Base-by-base conservation (phyloP, 1,140 invertebrate genomes). In the Drosophila santomea region DNA sequence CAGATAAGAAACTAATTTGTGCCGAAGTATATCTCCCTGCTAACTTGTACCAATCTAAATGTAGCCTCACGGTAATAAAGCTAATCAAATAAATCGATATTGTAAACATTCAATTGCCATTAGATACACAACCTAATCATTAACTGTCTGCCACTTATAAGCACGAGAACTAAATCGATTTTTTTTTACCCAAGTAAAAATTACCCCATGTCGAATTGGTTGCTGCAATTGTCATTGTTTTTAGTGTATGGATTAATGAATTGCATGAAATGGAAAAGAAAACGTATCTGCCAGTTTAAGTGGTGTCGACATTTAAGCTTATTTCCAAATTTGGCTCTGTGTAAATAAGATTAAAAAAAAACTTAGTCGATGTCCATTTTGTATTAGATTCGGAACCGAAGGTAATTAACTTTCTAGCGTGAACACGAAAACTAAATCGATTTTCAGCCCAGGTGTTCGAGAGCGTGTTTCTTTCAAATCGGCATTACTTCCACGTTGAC, bases 401-500 rank as follows among this genome's bases (percentile, higher is more conserved):
- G 25, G 23, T 39, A 78, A 59, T 72, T 36, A 61, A 32, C 25
- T 28, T 23, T 12, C 14, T 4, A n/a, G 5, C 32, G n/a, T 43
- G 17, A 71, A 8, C 38, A 41, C 17, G 28, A 45, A 44, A 47
- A 41, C 59, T 15, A 54, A 78, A 85, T 85, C 74, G 83, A 88
- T 88, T 81, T 75, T 75, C 28, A 20, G 11, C 12, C 23, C 23
- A 48, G 66, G 25, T 12, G 4, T 20, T 14, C 4, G 11, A 56
- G 17, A 48, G 55, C 23, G 35, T 57, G 48, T 52, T 72, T n/a
- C 67, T 60, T 72, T 52, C 39, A 32, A 51, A 51, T 17, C 17
- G n/a, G 48, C 8, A 51, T 17, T n/a, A 28, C 23, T 17, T 17
- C 17, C 17, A 17, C 17, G 17, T 43, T 56, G 69, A 23, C 83